Base-by-base conservation (phyloP, 2,888 invertebrate genomes). In the Lepidocyrtoides sp. region DNA sequence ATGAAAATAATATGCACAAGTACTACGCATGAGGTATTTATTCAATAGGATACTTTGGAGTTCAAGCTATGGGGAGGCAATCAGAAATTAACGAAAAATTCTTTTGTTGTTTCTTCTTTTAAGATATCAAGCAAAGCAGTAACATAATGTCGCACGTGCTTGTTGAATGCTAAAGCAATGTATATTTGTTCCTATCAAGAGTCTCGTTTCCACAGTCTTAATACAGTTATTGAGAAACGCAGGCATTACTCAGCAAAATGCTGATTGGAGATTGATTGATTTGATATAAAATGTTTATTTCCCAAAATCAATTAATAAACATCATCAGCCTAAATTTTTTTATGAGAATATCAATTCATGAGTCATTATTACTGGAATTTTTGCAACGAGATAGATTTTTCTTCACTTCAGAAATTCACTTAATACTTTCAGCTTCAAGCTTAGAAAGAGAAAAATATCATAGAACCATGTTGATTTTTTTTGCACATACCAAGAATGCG, bases 401-500 rank as follows among this genome's bases (percentile, higher is more conserved):
- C n/a, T n/a, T n/a, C n/a, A n/a, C n/a, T n/a, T n/a, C n/a, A n/a
- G n/a, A n/a, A n/a, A n/a, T n/a, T n/a, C n/a, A n/a, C n/a, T n/a
- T n/a, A n/a, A n/a, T n/a, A n/a, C n/a, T n/a, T n/a, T n/a, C n/a
- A n/a, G n/a, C n/a, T n/a, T n/a, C n/a, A n/a, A n/a, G 48, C 14
- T 69, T 32, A 29, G 29, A 12, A 69, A 32, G 1, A 32, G 26
- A 1, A 3, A 3, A 17, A 20, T 2, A 32, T 29, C 2, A 32
- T 32, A n/a, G 26, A 72, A 36, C 2, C 36, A 36, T 72, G 17
- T 54, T 17, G n/a, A 48, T 48, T 48, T 20, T 57, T n/a, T 36
- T 7, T 36, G 36, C 7, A 98, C 98, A 97, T 98, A 98, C 98
- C 98, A 98, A 96, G 98, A 98, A 97, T 98, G 98, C 95, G 98